These are phyloP conservation scores for Oreohelix idahoensis DNA, from an alignment of 1,140 invertebrate species.

Conservation along the genomic window DNA sequence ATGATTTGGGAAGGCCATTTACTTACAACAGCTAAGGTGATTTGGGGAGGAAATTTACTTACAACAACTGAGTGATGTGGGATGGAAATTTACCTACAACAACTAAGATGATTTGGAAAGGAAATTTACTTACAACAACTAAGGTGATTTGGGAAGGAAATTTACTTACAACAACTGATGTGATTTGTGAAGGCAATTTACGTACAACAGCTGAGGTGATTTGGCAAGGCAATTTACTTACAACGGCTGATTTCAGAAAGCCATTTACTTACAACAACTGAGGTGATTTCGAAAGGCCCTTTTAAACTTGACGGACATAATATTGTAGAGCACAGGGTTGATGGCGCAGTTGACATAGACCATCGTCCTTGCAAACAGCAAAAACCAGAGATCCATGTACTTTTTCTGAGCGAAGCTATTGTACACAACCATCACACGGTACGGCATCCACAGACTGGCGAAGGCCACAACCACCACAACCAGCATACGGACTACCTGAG, in stretches of 20 bases:
- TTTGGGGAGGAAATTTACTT: no score
- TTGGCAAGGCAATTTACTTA: no score
- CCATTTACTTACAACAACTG: constrained; percentile 58
- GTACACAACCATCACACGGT: constrained; percentile 79
- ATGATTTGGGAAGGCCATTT: no score
- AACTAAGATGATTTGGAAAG: no score
- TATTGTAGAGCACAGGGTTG: constrained; percentile 79
- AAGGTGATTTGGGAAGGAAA: not conserved
- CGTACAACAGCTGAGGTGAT: no score
- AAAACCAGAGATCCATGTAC: constrained; percentile 79
- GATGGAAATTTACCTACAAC: no score
- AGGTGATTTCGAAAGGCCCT: constrained; percentile 73
- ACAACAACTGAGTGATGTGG: no score
- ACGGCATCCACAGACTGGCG: constrained; percentile 79
- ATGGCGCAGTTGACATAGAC: constrained; percentile 80
- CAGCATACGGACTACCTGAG: constrained; percentile 80
- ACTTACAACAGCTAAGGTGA: no score
- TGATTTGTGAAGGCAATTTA: not conserved
- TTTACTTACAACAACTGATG: not conserved
- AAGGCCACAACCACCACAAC: constrained; percentile 79
- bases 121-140: not conserved
- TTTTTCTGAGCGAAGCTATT: constrained; percentile 76
- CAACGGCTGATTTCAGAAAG: not conserved
- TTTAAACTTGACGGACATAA: constrained; percentile 78
- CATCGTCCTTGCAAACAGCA: constrained; percentile 79